phyloP scores from a whole-genome alignment of 2,888 invertebrate genomes.

The Biston stratarius region DNA sequence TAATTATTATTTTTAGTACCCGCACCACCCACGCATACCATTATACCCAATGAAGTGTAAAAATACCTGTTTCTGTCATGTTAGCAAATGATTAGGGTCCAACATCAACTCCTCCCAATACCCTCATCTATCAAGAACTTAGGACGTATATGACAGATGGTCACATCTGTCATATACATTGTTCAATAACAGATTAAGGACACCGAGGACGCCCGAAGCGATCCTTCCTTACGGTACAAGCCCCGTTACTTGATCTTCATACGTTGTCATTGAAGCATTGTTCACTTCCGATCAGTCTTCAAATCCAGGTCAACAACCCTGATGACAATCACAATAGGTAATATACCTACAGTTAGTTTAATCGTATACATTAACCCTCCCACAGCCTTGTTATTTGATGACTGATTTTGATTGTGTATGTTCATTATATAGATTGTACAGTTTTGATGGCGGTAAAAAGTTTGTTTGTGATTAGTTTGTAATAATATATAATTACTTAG shows the following conservation, averaged over 20 bases:
- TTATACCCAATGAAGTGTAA: not conserved
- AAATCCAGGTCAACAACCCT: conserved; percentile 37
- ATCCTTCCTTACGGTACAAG: conserved; percentile 14
- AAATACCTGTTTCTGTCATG: not conserved
- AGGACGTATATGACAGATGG: not conserved
- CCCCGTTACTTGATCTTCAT: conserved; percentile 46
- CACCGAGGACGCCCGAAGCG: not conserved
- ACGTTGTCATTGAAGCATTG: conserved; percentile 38
- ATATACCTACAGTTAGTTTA: conserved; percentile 32
- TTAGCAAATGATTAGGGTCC: conserved; percentile 11
- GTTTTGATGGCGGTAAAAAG: conserved; percentile 20
- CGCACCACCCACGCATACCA: not conserved
- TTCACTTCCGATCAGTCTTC: conserved; percentile 41
- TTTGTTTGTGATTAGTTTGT: conserved; percentile 16
- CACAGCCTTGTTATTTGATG: conserved; percentile 23
- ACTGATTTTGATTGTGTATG: conserved; percentile 27
- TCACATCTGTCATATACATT: conserved; percentile 4
- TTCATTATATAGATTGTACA: conserved; percentile 9
- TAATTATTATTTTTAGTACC: too few species aligned
- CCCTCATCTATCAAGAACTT: conserved; percentile 15
- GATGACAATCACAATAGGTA: conserved; percentile 25
- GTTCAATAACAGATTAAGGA: conserved; percentile 14
- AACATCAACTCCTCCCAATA: not conserved
- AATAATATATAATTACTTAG: not conserved
- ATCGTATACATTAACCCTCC: conserved; percentile 23